Evolutionary conservation across 2,797 vertebrate genomes (phyloP), one percentile per base, ranked within the genome.

Genomic region (Paratrypauchen microcephalus): DNA sequence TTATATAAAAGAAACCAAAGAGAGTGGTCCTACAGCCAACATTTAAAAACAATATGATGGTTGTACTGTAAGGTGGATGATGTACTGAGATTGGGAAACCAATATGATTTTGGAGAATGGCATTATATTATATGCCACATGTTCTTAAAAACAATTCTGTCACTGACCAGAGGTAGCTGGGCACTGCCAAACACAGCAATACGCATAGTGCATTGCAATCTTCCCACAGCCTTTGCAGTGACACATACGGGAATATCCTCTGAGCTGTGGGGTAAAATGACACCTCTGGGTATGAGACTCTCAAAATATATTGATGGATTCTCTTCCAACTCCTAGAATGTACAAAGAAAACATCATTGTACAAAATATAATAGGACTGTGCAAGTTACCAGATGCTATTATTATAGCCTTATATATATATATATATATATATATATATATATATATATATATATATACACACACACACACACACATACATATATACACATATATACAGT

Each of bases 141-240:
- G 26, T 28, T 4, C 15, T 73, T 50, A 57, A 26, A 70, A 45
- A 68, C 6, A 69, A 7, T 41, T 11, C 6, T 19, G 8, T 54
- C n/a, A 30, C 95, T 95, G 83, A 98, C 96, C 95, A 96, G 70
- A 0, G 93, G 93, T 3, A 89, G 74, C 15, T 83, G 83, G 60
- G 68, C 2, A 3, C 82, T 93, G 62, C 97, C 97, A n/a, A 96
- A 94, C 73, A 94, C 69, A 0, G 83, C 87, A 0, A 98, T 72
- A 2, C 16, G 59, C 28, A 93, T 88, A 0, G 48, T 68, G 47
- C 78, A 72, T 9, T 54, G 71, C 52, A 91, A 86, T 12, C 73
- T 58, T 56, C 95, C 96, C 0, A 45, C 30, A 8, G 72, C 60
- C 71, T 91, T 94, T 7, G 87, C 87, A 80, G 82, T 76, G 45